Evolutionary conservation across 2,113 vertebrate species (phyloP).

Genomic region (Sander lucioperca): DNA sequence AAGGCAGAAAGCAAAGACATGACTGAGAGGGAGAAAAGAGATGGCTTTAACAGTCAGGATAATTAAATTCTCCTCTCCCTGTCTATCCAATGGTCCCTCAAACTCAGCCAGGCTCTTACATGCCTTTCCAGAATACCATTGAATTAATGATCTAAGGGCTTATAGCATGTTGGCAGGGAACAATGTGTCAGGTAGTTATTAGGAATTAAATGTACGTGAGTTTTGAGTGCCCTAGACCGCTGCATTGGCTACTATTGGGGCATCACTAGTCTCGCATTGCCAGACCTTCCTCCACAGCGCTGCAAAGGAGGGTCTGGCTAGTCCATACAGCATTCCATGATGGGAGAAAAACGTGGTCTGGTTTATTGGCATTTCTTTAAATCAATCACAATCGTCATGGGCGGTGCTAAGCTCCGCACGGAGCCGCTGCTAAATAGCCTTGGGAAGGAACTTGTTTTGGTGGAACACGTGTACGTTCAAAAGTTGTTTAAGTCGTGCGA

Average conservation of each 20-base stretch:
- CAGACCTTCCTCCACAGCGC: no score
- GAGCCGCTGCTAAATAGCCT: no score
- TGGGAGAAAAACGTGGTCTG: no score
- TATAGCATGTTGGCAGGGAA: slow-evolving; percentile 1
- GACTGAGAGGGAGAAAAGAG: slow-evolving; percentile 19
- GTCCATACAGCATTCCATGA: no score
- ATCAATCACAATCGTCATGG: no score
- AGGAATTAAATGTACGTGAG: slow-evolving; percentile 5
- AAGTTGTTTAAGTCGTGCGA: no score
- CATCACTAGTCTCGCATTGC: background rate
- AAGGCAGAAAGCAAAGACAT: slow-evolving; percentile 30
- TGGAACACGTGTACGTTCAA: no score
- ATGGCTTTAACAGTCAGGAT: slow-evolving; percentile 28
- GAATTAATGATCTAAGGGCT: slow-evolving; percentile 15
- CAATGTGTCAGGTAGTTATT: slow-evolving; percentile 17
- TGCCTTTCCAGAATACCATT: slow-evolving; percentile 31
- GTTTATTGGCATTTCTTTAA: no score
- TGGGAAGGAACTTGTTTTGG: no score
- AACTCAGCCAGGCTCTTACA: slow-evolving; percentile 16
- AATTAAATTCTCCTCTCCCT: slow-evolving; percentile 62
- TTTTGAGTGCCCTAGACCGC: background rate
- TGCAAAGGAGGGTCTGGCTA: no score
- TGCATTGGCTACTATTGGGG: slow-evolving; percentile 10
- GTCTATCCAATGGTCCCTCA: slow-evolving; percentile 32
- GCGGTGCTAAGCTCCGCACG: no score